Base-by-base conservation (phyloP, 2,113 vertebrate species). In the Xenopus borealis region DNA sequence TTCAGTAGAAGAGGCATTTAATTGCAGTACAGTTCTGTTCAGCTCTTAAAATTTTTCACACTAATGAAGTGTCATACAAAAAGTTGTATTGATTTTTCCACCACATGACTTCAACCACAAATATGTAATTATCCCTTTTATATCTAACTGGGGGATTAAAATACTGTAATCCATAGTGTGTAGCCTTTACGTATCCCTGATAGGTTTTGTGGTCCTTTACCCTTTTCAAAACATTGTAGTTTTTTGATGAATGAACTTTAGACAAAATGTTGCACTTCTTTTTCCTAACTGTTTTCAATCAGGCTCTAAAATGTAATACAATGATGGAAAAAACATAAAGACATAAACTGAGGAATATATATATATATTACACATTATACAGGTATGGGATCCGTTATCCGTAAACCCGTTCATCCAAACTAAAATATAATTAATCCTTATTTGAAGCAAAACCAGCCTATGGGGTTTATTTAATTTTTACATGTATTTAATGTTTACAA, bases 91-190 rank as follows among this genome's bases (percentile, higher is more conserved):
- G 96, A 98, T 98, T 98, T 98, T 96, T 94, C 91, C 90, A 95
- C 94, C 94, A 93, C 95, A 98, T 94, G 95, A 94, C 93, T 95
- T 96, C 95, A 94, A 95, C 95, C 97, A 98, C 97, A 99, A 99
- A 99, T 99, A 99, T 98, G 96, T 99, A 98, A 99, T 99, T 98
- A 98, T 99, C 95, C 97, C 89, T 98, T 99, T 99, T 98, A 98
- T 98, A 98, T 98, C 95, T 97, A 96, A 94, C 96, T 94, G 92
- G 95, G 94, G 96, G 96, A 97, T 98, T 98, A 97, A 98, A 98
- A 96, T 99, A n/a, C n/a, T n/a, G n/a, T n/a, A 99, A 99, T 99
- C 97, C 98, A 99, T 99, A 98, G 95, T 95, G 96, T 95, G 96
- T 97, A 96, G 95, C 95, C 95, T 98, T 96, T 98, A 95, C 90